Base-by-base conservation (phyloP, 2,113 vertebrate genomes). In the Acanthisitta chloris region DNA sequence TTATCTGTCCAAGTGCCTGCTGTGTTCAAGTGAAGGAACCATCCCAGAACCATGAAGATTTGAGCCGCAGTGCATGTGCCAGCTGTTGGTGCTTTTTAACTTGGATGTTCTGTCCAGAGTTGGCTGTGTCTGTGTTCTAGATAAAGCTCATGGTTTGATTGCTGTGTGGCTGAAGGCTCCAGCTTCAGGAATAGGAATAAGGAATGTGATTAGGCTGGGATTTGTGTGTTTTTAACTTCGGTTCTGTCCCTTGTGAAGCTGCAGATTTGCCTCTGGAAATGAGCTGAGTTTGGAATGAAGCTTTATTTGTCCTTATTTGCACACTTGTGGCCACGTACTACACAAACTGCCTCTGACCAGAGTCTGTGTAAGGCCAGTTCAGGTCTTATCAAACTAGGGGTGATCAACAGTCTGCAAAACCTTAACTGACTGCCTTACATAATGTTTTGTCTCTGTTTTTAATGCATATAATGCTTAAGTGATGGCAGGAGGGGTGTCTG, bases 401-500 rank as follows among this genome's bases (percentile, higher is more conserved):
- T 64, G 31, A 52, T 28, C 11, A 1, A 0, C 55, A 33, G 28
- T 25, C 69, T 62, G 58, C 34, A 55, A 88, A 92, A 43, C 65
- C 28, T 28, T 9, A 52, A 26, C 29, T 14, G 66, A 12, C 20
- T 31, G 52, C 10, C 16, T 72, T 59, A n/a, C 0, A 0, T 28
- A 16, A 48, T n/a, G 5, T 48, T 86, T 86, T 45, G 31, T 69
- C 54, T 81, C 42, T 38, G 9, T 4, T 62, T 62, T 54, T 16
- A 38, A 15, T 9, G 8, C 38, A 8, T 16, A 12, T 4, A 8
- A 0, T 28, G 31, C 14, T 66, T 42, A 59, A 65, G 34, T 12
- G 28, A 33, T 54, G 48, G 17, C 59, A 76, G 65, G 64, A 87
- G 7, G 18, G 12, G 4, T 31, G 13, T n/a, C 38, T 62, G 61